Evolutionary conservation across 2,888 invertebrate species (phyloP).

Genomic region (Reticulitermes lucifugus): DNA sequence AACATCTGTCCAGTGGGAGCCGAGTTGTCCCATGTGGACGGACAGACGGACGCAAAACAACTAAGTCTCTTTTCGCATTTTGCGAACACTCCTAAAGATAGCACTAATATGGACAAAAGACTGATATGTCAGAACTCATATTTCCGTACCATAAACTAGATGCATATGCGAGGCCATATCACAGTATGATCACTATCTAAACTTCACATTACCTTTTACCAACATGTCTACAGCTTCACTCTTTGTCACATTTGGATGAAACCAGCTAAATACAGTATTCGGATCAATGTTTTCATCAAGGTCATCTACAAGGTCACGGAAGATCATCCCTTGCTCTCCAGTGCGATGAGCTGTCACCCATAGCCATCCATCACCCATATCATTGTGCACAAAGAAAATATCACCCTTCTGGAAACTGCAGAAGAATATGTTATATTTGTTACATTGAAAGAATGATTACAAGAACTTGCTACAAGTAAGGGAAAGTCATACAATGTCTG

Average conservation of each 20-base stretch:
- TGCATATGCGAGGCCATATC: too few species aligned
- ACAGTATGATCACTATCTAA: not conserved
- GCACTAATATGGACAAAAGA: too few species aligned
- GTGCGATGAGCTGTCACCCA: constrained; percentile 97
- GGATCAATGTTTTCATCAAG: constrained; percentile 93
- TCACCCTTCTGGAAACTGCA: constrained; percentile 92
- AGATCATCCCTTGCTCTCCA: constrained; percentile 96
- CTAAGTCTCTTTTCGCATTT: too few species aligned
- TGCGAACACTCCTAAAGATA: too few species aligned
- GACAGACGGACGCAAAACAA: too few species aligned
- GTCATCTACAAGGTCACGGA: constrained; percentile 94
- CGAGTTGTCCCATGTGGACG: too few species aligned
- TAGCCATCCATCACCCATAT: constrained; percentile 97
- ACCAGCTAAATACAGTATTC: constrained; percentile 96
- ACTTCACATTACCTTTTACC: constrained; percentile 77
- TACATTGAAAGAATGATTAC: too few species aligned
- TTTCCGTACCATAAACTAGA: too few species aligned
- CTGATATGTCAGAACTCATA: too few species aligned
- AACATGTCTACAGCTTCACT: constrained; percentile 96
- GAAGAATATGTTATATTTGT: not conserved
- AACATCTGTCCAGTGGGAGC: too few species aligned
- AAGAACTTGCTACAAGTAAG: too few species aligned
- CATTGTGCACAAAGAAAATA: constrained; percentile 96
- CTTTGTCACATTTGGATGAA: constrained; percentile 96
- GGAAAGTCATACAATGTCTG: too few species aligned